Percentiles rank a stretch among this genome's conserved stretches.
Conservation (phyloP, 1,140 invertebrate genomes). For the Oscheius sp. region DNA sequence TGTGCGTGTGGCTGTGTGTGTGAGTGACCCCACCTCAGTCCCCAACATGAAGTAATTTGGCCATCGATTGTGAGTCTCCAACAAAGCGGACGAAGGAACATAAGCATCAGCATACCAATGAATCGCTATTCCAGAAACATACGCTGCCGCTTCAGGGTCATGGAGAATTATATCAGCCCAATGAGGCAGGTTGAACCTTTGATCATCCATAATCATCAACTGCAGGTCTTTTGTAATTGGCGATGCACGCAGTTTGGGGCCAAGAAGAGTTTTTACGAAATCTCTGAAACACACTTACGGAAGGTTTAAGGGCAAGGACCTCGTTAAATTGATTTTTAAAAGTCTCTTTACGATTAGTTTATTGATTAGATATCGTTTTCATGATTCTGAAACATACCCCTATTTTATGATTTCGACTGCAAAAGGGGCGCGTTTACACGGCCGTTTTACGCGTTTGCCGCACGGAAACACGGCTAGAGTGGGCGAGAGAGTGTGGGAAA, state of each 20-base stretch:
- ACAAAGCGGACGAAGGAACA: not conserved
- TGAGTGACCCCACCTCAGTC: conserved; percentile 15
- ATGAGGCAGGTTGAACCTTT: conserved; percentile 14
- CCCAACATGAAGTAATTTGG: conserved; percentile 28
- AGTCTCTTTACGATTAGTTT: too few relatives aligned
- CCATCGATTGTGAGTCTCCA: conserved; percentile 22
- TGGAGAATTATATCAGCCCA: conserved; percentile 26
- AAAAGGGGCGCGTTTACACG: too few relatives aligned
- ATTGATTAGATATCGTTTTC: too few relatives aligned
- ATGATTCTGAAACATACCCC: too few relatives aligned
- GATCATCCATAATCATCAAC: conserved; percentile 23
- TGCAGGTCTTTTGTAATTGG: conserved; percentile 16
- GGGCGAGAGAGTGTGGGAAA: too few relatives aligned
- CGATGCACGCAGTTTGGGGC: not conserved
- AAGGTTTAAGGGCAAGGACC: too few relatives aligned
- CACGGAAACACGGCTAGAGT: too few relatives aligned
- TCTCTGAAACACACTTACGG: conserved; percentile 19
- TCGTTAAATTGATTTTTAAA: too few relatives aligned
- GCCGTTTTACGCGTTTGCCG: too few relatives aligned
- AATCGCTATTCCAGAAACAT: conserved; percentile 16
- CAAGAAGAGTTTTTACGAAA: conserved; percentile 16
- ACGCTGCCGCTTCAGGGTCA: conserved; percentile 5
- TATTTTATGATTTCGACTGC: too few relatives aligned
- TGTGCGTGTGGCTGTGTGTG: not conserved
- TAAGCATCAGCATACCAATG: conserved; percentile 20